Conservation (phyloP, 2,888 invertebrate genomes). For the Aethes cnicana region DNA sequence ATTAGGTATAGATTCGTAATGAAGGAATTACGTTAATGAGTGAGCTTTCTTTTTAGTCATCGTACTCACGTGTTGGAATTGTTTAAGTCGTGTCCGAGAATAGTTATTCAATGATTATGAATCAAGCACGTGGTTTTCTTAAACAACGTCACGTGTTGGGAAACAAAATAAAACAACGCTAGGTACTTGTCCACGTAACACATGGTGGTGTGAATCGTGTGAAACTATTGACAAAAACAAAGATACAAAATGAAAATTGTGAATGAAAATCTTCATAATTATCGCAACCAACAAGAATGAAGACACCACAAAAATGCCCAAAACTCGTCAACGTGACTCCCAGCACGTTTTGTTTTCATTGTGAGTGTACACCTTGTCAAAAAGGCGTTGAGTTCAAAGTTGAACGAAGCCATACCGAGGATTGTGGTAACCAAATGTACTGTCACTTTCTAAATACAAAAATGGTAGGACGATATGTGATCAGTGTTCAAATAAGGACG, state of each 20-base stretch:
- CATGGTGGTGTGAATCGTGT: too few relatives aligned
- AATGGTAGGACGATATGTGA: slow-evolving; percentile 25
- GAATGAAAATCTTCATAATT: neutral
- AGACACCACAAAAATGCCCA: slow-evolving; percentile 2
- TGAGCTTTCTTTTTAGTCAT: slow-evolving; percentile 33
- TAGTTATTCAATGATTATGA: slow-evolving; percentile 29
- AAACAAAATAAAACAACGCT: slow-evolving; percentile 16
- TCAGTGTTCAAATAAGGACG: slow-evolving; percentile 10
- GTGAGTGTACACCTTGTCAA: slow-evolving; percentile 1
- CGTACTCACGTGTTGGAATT: slow-evolving; percentile 19
- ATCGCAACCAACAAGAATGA: neutral
- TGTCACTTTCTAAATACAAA: slow-evolving; percentile 31
- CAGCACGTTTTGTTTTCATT: neutral
- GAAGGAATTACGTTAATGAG: slow-evolving; percentile 11
- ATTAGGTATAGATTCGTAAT: slow-evolving; percentile 12
- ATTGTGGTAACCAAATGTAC: slow-evolving; percentile 28
- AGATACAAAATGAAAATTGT: too few relatives aligned
- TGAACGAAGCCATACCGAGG: slow-evolving; percentile 5
- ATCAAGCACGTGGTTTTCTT: slow-evolving; percentile 41
- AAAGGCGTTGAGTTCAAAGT: slow-evolving; percentile 1
- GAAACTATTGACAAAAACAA: neutral
- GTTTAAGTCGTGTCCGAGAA: slow-evolving; percentile 11
- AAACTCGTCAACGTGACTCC: slow-evolving; percentile 19
- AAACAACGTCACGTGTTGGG: slow-evolving; percentile 41
- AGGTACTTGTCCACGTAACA: too few relatives aligned